Evolutionary conservation across 1,140 invertebrate genomes (phyloP), one percentile per base, ranked within the genome.

Genomic region (Pachyrhynchus sulphureomaculatus): DNA sequence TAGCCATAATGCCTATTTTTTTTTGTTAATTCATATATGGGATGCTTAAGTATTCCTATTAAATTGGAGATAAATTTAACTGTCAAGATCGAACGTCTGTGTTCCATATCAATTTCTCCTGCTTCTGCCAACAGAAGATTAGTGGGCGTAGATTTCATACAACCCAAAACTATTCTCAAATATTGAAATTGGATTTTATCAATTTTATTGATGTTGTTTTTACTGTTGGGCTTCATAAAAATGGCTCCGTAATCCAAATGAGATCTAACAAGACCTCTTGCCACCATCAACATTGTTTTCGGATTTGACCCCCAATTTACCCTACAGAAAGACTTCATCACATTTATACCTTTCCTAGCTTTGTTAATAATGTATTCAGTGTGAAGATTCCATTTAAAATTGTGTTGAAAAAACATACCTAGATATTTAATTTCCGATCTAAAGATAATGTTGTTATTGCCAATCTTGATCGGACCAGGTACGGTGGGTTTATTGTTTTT

Each of bases 241-340:
- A 65, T 51, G 15, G 21, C 12, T 6, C 56, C 65, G 20, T 48
- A 65, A 34, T 67, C 65, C 15, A 67, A 32, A 39, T 55, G 55
- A 2, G 57, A 55, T 32, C 39, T 51, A 13, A 67, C 41, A 2
- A 57, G 18, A 1, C 34, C 54, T 12, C 56, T 51, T 34, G 42
- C 62, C 0, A 33, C 12, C 0, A 52, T 29, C 0, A 48, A 9
- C 5, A 67, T 8, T n/a, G 53, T 49, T 12, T 24, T 17, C 1
- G 65, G 62, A 17, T 67, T 41, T 2, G 56, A 44, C 9, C 65
- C 65, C 62, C 65, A 67, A 39, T 49, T 65, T 1, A 47, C 24
- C 42, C 61, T 51, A 15, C 60, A 41, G 2, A 64, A 17, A 10
- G 20, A 21, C 41, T 62, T 67, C 10, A 67, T 56, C 8, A 67